A percentile compares a stretch with the other conserved stretches of the same genome.
Conservation (phyloP, 2,888 invertebrate genomes). For the Nasonovia ribisnigri region DNA sequence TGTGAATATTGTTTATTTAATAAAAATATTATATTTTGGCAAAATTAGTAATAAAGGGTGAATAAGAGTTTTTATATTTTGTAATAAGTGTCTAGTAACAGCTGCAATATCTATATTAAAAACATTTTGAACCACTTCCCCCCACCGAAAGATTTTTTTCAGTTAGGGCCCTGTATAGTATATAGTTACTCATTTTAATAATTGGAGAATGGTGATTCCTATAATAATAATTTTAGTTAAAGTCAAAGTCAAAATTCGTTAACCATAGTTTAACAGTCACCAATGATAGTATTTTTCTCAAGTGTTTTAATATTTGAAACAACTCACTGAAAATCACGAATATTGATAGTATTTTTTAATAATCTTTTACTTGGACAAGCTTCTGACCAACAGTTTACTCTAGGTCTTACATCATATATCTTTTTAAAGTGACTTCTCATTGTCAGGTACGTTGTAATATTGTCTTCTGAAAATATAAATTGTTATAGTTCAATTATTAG, state of each 20-base stretch:
- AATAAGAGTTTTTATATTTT: neutral
- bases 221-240: neutral
- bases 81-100: too few species aligned
- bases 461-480: conserved; percentile 50
- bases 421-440: conserved; percentile 63
- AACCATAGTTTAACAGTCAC: neutral
- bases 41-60: too few species aligned
- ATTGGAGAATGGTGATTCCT: neutral
- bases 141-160: too few species aligned
- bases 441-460: conserved; percentile 55
- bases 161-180: too few species aligned
- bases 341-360: conserved; percentile 43
- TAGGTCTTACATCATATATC: conserved; percentile 47
- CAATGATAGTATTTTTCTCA: neutral
- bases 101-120: too few species aligned
- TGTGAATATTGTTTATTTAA: too few species aligned
- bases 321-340: conserved; percentile 56
- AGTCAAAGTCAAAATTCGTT: neutral
- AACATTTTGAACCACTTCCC: too few species aligned
- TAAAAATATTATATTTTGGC: too few species aligned
- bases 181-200: neutral
- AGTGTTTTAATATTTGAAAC: neutral
- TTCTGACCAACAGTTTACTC: conserved; percentile 55
- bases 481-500: neutral
- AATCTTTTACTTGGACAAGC: conserved; percentile 46